Evolutionary conservation across 2,113 vertebrate genomes (phyloP).

Genomic region (Raphicerus campestris): DNA sequence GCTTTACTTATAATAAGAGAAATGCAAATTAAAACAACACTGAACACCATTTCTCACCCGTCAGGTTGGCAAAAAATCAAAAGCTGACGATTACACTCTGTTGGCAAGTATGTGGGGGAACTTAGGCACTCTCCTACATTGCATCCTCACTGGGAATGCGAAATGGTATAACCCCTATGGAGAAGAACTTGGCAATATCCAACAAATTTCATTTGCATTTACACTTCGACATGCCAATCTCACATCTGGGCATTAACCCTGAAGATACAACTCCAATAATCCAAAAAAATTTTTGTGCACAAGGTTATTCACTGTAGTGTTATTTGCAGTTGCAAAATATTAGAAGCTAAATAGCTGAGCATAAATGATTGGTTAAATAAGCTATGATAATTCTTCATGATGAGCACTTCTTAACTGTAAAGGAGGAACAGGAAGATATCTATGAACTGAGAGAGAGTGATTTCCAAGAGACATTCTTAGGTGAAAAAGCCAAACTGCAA

Average conservation of each 20-base stretch:
- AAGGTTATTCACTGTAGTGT: neutral
- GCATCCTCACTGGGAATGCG: neutral
- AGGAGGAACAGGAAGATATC: neutral
- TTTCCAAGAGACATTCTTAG: neutral
- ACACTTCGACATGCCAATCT: neutral
- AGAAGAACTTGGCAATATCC: neutral
- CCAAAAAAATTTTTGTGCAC: neutral
- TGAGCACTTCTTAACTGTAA: neutral
- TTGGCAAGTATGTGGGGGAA: neutral
- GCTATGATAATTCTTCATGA: neutral
- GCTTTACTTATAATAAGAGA: neutral
- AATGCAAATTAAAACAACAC: neutral
- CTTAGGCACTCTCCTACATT: neutral
- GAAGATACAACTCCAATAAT: neutral
- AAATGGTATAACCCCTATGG: neutral
- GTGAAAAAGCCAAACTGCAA: neutral
- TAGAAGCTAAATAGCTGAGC: neutral
- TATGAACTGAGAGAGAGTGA: neutral
- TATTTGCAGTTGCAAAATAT: neutral
- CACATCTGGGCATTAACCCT: neutral
- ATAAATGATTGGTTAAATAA: neutral
- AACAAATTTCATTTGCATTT: neutral
- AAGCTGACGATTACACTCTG: neutral
- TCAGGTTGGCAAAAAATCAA: conserved; percentile 32
- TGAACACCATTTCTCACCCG: conserved; percentile 5